Evolutionary conservation across 2,113 vertebrate genomes (phyloP).

Genomic region (Petromus typicus): DNA sequence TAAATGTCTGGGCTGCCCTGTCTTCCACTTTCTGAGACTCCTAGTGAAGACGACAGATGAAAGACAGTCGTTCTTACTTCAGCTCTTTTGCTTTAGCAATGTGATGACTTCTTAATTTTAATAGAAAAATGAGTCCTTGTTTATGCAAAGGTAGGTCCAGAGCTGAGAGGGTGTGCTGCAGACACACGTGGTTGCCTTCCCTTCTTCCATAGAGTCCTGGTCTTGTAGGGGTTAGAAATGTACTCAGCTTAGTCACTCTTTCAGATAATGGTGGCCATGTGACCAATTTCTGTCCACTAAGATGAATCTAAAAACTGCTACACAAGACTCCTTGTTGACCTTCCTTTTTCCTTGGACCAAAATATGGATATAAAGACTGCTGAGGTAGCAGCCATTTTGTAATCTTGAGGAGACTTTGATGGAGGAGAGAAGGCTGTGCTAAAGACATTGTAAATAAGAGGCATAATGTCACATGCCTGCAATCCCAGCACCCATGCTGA

Average conservation of each 20-base stretch:
- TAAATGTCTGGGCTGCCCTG: not conserved
- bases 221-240: not conserved
- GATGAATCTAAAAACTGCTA: not conserved
- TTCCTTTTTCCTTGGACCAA: not conserved
- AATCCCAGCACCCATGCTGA: not conserved
- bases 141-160: not conserved
- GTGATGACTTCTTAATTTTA: not conserved
- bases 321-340: not conserved
- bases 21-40: not conserved
- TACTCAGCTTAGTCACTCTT: not conserved
- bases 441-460: not conserved
- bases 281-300: not conserved
- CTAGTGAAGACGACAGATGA: not conserved
- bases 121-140: not conserved
- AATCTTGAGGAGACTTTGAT: not conserved
- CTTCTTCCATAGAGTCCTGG: not conserved
- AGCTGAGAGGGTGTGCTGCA: not conserved
- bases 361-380: not conserved
- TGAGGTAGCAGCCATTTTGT: constrained; percentile 18
- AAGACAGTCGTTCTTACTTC: not conserved
- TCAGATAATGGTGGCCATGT: not conserved
- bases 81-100: not conserved
- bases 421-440: not conserved
- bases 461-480: not conserved
- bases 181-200: not conserved